Base-by-base conservation (phyloP, 1,140 invertebrate species). In the Cryptotermes secundus region DNA sequence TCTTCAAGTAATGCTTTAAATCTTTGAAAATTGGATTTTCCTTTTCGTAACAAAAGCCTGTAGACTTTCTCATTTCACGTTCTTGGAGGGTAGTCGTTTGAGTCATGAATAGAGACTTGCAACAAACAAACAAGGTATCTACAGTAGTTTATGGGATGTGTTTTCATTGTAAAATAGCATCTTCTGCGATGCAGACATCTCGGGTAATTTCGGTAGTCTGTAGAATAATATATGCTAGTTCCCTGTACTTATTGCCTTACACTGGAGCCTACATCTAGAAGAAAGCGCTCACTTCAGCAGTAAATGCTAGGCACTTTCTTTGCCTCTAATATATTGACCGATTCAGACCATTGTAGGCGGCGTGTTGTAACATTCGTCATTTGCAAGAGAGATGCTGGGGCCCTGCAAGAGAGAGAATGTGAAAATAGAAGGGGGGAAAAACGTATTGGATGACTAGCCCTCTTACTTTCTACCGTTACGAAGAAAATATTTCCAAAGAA, bases 271-370 rank as follows among this genome's bases (percentile, higher is more conserved):
- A 19, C 19, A 19, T 49, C 9, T 22, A 22, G 45, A 49, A 49
- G 45, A 49, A 49, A 1, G 45, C 16, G 22, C 45, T 1, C 16
- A 49, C 16, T 49, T 49, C 45, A 22, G 4, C 12, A 45, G 45
- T 12, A 65, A 4, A 31, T 4, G 59, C 59, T 72, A 72, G 59
- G 59, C 59, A 72, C 59, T 72, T 72, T 4, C 26, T 10, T 72
- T 31, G 59, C 59, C 26, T 72, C 26, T 72, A 72, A 72, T 72
- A 72, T 72, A 72, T 72, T 72, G 59, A 31, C 59, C n/a, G 59
- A 72, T 31, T 72, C 59, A 31, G 59, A n/a, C 59, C 3, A 72
- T 72, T 72, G 59, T 72, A 10, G 59, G 59, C 45, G 14, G 45
- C 45, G 45, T 19, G 12, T 1, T 49, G 45, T 9, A 6, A 2